A percentile compares a stretch with the other conserved stretches of the same genome.
phyloP scores from a whole-genome alignment of 1,140 invertebrate species.

The Varroa destructor region DNA sequence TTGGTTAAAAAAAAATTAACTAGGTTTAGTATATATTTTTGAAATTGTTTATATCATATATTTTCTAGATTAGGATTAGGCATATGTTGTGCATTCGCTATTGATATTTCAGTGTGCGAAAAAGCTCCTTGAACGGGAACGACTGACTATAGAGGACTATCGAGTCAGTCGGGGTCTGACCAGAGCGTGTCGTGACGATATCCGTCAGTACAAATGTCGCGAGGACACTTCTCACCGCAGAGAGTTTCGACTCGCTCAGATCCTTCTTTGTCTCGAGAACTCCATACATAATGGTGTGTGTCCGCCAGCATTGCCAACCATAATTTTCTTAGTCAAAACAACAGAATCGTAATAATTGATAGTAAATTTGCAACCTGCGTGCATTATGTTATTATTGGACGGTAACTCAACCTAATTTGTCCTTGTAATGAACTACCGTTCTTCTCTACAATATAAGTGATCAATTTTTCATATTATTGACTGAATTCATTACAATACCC shows the following conservation, averaged over 20 bases:
- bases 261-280: slow-evolving; percentile 81
- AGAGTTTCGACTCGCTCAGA: slow-evolving; percentile 69
- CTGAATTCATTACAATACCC: too few species aligned
- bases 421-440: too few species aligned
- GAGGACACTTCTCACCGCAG: slow-evolving; percentile 58
- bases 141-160: slow-evolving; percentile 77
- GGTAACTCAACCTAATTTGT: too few species aligned
- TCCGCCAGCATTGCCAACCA: neutral
- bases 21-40: neutral
- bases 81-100: too few species aligned
- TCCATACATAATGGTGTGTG: slow-evolving; percentile 53
- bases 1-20: neutral
- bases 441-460: too few species aligned
- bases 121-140: slow-evolving; percentile 67
- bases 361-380: neutral
- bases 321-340: neutral
- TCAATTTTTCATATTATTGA: too few species aligned
- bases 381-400: too few species aligned
- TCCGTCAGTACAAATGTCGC: slow-evolving; percentile 58
- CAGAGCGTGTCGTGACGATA: slow-evolving; percentile 75
- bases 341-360: neutral
- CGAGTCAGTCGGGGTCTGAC: slow-evolving; percentile 73
- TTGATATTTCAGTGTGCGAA: slow-evolving; percentile 53
- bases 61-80: neutral
- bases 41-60: neutral